Conservation (phyloP, 2,113 vertebrate species). For the Mungos mungo region DNA sequence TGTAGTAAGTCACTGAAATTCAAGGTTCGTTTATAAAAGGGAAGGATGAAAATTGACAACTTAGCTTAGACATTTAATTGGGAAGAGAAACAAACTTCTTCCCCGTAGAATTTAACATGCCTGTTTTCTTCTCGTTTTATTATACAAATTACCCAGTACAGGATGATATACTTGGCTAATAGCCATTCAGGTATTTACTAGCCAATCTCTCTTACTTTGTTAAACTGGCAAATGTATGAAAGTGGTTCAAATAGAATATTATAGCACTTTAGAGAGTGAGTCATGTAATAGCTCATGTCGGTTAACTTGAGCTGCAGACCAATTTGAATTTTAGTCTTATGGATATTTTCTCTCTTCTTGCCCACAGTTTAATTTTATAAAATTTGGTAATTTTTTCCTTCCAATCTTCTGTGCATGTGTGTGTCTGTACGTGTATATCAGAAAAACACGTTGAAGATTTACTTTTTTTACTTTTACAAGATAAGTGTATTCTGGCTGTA, state of each 20-base stretch:
- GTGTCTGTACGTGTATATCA: not conserved
- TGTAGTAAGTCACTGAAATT: constrained; percentile 4
- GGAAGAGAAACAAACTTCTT: constrained; percentile 29
- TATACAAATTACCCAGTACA: constrained; percentile 1
- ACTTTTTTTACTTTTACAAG: not conserved
- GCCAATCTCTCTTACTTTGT: not conserved
- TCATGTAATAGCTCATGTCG: not conserved
- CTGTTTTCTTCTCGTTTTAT: constrained; percentile 8
- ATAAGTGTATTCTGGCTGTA: not conserved
- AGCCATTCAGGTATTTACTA: not conserved
- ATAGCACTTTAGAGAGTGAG: not conserved
- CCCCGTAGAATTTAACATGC: not conserved
- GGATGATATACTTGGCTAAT: not conserved
- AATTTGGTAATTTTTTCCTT: not conserved
- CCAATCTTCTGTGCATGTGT: not conserved
- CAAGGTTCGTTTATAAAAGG: constrained; percentile 3
- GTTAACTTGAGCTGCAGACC: not conserved
- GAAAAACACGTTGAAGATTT: not conserved
- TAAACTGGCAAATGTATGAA: constrained; percentile 6
- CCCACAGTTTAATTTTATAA: not conserved
- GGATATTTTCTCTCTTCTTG: not conserved
- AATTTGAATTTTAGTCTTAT: not conserved
- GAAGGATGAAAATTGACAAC: not conserved
- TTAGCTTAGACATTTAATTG: not conserved
- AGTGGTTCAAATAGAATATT: not conserved